These are phyloP conservation scores for Megalops atlanticus DNA, from an alignment of 2,113 vertebrate genomes.

Conservation along the genomic window DNA sequence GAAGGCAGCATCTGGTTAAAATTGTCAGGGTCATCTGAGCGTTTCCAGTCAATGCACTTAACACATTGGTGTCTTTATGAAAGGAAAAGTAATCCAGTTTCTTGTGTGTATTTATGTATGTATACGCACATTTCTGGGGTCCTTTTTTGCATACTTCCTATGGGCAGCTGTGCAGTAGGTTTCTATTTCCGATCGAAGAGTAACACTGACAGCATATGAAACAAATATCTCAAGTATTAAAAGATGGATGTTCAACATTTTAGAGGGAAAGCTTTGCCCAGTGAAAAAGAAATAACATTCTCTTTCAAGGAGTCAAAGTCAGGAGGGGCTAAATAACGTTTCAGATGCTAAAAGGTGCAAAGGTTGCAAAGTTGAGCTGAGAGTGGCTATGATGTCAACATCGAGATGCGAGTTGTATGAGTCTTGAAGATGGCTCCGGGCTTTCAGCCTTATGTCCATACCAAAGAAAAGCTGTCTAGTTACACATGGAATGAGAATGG, in stretches of 20 bases:
- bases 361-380: conserved; percentile 8
- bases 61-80: conserved; percentile 10
- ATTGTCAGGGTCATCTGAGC: neutral
- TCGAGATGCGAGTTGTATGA: conserved; percentile 4
- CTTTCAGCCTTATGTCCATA: conserved; percentile 67
- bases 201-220: neutral
- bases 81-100: neutral
- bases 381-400: conserved; percentile 11
- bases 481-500: conserved; percentile 20
- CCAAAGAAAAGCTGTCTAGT: conserved; percentile 65
- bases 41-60: conserved; percentile 18
- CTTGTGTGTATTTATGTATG: no score
- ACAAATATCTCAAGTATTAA: conserved; percentile 3
- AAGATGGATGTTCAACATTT: neutral
- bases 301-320: conserved; percentile 2
- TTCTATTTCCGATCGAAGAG: neutral
- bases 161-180: neutral
- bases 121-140: conserved; percentile 5
- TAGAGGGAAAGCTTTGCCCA: neutral
- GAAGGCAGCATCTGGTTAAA: neutral
- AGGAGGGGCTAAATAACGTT: neutral
- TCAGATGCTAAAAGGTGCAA: conserved; percentile 14
- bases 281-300: neutral
- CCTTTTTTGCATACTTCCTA: neutral
- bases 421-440: conserved; percentile 27